phyloP scores from a whole-genome alignment of 2,797 vertebrate genomes.

The Spea hammondii region DNA sequence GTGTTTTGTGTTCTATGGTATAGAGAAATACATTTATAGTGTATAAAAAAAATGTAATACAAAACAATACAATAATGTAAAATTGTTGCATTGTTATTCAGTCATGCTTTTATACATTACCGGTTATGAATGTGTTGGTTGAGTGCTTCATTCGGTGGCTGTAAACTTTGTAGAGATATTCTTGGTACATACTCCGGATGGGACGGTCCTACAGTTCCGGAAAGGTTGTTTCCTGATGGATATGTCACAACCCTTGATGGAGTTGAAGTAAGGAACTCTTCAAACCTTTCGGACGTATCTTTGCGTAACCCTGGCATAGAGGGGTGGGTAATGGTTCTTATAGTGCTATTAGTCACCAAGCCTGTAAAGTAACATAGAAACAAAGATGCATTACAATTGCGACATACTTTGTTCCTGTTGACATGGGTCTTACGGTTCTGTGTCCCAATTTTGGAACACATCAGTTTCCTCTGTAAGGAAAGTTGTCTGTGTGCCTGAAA shows the following conservation, averaged over 20 bases:
- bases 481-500: too few relatives aligned
- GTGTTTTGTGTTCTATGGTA: conserved; percentile 2
- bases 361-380: conserved; percentile 13
- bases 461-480: too few relatives aligned
- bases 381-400: too few relatives aligned
- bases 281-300: neutral
- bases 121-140: too few relatives aligned
- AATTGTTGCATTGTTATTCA: too few relatives aligned
- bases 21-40: neutral
- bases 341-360: neutral
- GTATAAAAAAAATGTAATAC: neutral
- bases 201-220: neutral
- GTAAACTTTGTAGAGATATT: conserved; percentile 6
- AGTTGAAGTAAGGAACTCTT: neutral
- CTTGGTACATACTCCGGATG: neutral
- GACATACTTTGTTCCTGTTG: too few relatives aligned
- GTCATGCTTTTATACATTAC: too few relatives aligned
- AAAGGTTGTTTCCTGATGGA: neutral
- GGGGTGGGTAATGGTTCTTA: neutral
- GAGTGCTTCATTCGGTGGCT: neutral
- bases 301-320: neutral
- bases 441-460: too few relatives aligned
- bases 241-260: neutral
- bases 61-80: too few relatives aligned
- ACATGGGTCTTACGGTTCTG: too few relatives aligned